phyloP scores from a whole-genome alignment of 2,797 vertebrate species.

The Microctenopoma stevenorrisi region DNA sequence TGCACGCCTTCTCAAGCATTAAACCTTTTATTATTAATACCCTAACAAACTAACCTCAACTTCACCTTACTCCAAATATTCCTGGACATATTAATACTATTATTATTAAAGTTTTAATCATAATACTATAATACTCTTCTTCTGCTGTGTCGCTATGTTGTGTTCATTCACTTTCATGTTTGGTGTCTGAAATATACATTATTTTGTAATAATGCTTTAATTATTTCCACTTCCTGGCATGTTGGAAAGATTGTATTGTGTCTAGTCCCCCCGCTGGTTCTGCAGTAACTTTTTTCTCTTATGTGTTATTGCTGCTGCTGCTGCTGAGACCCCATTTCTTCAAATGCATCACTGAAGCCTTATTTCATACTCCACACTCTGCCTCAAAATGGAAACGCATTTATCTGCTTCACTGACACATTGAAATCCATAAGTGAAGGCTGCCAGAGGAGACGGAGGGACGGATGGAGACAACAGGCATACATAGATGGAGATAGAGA shows the following conservation, averaged over 20 bases:
- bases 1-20: too few relatives aligned
- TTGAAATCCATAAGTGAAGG: slow-evolving; percentile 27
- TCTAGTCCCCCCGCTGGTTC: neutral
- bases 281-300: slow-evolving; percentile 7
- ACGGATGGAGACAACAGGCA: slow-evolving; percentile 19
- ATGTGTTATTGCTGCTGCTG: neutral
- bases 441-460: slow-evolving; percentile 36
- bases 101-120: too few relatives aligned
- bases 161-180: neutral
- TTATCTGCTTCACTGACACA: slow-evolving; percentile 19
- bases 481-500: slow-evolving; percentile 29
- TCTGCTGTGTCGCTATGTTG: too few relatives aligned
- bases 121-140: too few relatives aligned
- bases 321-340: slow-evolving; percentile 31
- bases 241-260: neutral
- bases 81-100: too few relatives aligned
- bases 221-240: neutral
- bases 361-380: slow-evolving; percentile 27
- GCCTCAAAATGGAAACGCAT: slow-evolving; percentile 17
- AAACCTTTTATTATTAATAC: neutral
- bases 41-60: neutral
- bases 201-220: neutral
- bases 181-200: too few relatives aligned
- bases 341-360: slow-evolving; percentile 22
- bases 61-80: too few relatives aligned